Evolutionary conservation across 1,140 invertebrate genomes (phyloP), one percentile per base, ranked within the genome.

Genomic region (Thaumetopoea pityocampa): DNA sequence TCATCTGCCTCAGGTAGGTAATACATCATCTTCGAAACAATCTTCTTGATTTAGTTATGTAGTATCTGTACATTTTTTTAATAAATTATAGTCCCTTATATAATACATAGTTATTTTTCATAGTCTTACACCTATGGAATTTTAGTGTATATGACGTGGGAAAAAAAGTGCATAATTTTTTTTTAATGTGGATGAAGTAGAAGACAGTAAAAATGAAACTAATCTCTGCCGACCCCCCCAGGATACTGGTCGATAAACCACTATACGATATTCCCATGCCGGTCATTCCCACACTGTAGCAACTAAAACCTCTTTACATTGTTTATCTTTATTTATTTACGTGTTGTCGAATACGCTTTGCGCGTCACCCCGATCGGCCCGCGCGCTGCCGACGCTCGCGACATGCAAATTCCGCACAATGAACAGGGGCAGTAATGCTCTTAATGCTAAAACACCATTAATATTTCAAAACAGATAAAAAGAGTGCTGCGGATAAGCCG

Each of bases 271-370:
- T 22, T 7, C 11, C 18, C 3, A 3, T 6, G 16, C 8, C 26
- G 17, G 14, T 7, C 17, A 16, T 17, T 36, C 23, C 34, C 34
- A 36, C 34, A 35, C 26, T 20, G 17, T 11, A 15, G 32, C 32
- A 48, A 36, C 20, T 42, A 44, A 46, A 52, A 33, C 30, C 24
- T 9, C 27, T 10, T 32, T 23, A 46, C 59, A 49, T 61, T 69
- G 68, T 70, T 72, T 78, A 66, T 68, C 64, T 64, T 72, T 74
- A 78, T 78, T 74, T 78, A 70, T 78, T 72, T 78, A 74, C 67
- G 70, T 70, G 70, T 70, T 67, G 62, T 35, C 52, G 64, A 74
- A 73, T 74, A 74, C 63, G 66, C n/a, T 76, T 66, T 49, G 47
- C 44, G 35, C 37, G 24, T 26, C 30, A 48, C 68, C 66, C 48